Evolutionary conservation across 2,797 vertebrate species (phyloP).

Genomic region (Pangasius larnaudii): DNA sequence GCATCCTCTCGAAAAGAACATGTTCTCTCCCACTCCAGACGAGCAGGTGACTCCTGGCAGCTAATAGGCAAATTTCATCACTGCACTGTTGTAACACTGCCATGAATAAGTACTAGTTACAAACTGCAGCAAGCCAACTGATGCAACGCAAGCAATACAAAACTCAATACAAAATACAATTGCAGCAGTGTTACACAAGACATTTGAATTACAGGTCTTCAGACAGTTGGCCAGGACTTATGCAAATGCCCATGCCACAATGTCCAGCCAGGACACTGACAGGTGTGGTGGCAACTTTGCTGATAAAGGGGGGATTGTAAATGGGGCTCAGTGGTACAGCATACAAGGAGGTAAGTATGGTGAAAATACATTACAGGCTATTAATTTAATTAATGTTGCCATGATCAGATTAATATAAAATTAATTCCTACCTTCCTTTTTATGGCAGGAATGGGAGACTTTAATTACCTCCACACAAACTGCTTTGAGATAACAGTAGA

Average conservation of each 20-base stretch:
- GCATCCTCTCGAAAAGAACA: conserved; percentile 81
- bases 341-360: conserved; percentile 81
- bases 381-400: background rate
- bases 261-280: conserved; percentile 77
- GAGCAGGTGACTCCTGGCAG: conserved; percentile 79
- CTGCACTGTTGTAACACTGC: conserved; percentile 4
- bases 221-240: conserved; percentile 87
- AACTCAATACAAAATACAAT: conserved; percentile 16
- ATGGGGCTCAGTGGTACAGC: conserved; percentile 92
- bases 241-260: conserved; percentile 82
- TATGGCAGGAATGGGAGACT: conserved; percentile 91
- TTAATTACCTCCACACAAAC: conserved; percentile 97
- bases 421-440: conserved; percentile 11
- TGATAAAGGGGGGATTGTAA: conserved; percentile 81
- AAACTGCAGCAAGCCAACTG: conserved; percentile 19
- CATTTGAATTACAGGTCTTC: conserved; percentile 79
- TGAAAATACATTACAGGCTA: background rate
- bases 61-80: conserved; percentile 13
- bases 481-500: conserved; percentile 94
- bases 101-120: conserved; percentile 24
- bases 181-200: conserved; percentile 17
- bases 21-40: conserved; percentile 89
- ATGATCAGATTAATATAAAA: conserved; percentile 1
- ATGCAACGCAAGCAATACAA: conserved; percentile 18
- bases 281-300: conserved; percentile 84